Evolutionary conservation across 2,888 invertebrate species (phyloP).

Genomic region (Argyra leucocephala): DNA sequence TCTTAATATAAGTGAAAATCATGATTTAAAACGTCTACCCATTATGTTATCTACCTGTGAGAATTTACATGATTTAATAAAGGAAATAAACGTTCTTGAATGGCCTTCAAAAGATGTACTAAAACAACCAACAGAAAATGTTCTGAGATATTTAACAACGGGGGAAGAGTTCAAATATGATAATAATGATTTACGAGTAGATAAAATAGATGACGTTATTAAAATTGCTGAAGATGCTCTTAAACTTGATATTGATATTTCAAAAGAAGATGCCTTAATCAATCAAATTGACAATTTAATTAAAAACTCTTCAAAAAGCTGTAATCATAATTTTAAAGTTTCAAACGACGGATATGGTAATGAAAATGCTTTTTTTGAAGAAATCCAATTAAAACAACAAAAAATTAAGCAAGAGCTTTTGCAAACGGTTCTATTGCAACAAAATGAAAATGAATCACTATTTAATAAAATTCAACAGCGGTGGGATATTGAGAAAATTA

Average conservation of each 20-base stretch:
- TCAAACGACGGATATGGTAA: constrained; percentile 24
- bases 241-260: not conserved
- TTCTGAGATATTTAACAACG: constrained; percentile 55
- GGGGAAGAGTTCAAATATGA: constrained; percentile 36
- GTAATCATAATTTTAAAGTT: constrained; percentile 15
- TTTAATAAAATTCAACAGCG: constrained; percentile 59
- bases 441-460: constrained; percentile 56
- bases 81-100: constrained; percentile 53
- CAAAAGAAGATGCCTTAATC: constrained; percentile 21
- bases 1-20: constrained; percentile 54
- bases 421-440: constrained; percentile 49
- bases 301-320: constrained; percentile 15
- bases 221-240: constrained; percentile 8
- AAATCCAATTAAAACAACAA: constrained; percentile 26
- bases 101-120: constrained; percentile 58
- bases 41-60: constrained; percentile 56
- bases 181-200: not conserved
- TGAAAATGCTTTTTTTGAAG: constrained; percentile 26
- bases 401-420: constrained; percentile 37
- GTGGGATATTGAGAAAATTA: constrained; percentile 53
- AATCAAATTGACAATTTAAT: constrained; percentile 17
- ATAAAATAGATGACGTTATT: not conserved
- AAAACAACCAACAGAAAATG: constrained; percentile 51
- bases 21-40: constrained; percentile 51
- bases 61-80: constrained; percentile 51